Base-by-base conservation (phyloP, 1,140 invertebrate species). In the Carposina sasakii region DNA sequence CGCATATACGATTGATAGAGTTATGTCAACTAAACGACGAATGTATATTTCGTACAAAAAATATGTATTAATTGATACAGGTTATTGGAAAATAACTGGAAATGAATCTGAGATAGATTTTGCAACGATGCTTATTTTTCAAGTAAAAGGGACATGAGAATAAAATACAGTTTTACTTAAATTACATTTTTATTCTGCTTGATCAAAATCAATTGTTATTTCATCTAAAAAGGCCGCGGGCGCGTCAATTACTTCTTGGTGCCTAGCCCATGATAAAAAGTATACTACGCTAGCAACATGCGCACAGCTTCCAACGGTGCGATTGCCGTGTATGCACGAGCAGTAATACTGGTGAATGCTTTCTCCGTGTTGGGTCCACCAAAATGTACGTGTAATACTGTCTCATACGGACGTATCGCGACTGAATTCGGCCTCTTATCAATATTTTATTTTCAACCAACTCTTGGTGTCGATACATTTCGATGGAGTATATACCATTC, bases 271-370 rank as follows among this genome's bases (percentile, higher is more conserved):
- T 3, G 23, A 37, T 16, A 37, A 36, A 36, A 37, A 47, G 24
- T 34, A 36, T 20, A 37, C 17, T 16, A 37, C 15, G 22, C 45
- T 47, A n/a, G 23, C 31, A 23, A 47, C 24, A 36, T 37, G 45
- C 21, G 34, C 34, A 19, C 45, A 47, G n/a, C 45, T 36, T 36
- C 30, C 45, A 30, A 44, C 8, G n/a, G 28, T 37, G 34, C 34
- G 34, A n/a, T 19, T 15, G 34, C 17, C 34, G n/a, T 37, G 34
- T 5, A 37, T 37, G 20, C 34, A 37, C 5, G 34, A 37, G 34
- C 34, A 37, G 34, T 37, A 37, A n/a, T 37, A 37, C 4, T 13
- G 16, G 8, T 37, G 16, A 13, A 37, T 17, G n/a, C 34, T 37
- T n/a, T 37, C 3, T 37, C 34, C 8, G 2, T 37, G 34, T 19